Evolutionary conservation across 2,888 invertebrate genomes (phyloP).

Genomic region (Desoria tigrina): DNA sequence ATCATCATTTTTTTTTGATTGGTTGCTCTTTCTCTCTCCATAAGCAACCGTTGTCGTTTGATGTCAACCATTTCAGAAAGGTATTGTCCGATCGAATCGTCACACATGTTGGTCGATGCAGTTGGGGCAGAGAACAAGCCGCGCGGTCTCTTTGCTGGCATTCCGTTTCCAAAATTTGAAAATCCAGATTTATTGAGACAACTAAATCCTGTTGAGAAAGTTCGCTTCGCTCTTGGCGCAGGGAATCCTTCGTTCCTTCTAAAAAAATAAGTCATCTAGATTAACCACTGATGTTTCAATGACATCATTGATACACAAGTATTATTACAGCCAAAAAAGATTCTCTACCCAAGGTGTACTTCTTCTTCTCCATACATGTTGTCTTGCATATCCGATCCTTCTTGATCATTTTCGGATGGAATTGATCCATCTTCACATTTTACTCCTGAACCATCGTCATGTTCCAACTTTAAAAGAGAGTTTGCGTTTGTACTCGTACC

Average conservation of each 20-base stretch:
- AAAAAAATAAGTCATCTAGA: too few relatives aligned
- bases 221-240: conserved; percentile 39
- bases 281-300: too few relatives aligned
- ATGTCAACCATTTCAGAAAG: conserved; percentile 53
- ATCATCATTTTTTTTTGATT: conserved; percentile 53
- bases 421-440: conserved; percentile 48
- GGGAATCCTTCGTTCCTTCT: conserved; percentile 43
- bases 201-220: conserved; percentile 44
- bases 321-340: too few relatives aligned
- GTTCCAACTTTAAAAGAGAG: conserved; percentile 47
- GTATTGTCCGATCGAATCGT: conserved; percentile 50
- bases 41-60: conserved; percentile 51
- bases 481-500: conserved; percentile 31
- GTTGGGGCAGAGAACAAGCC: conserved; percentile 41
- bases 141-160: conserved; percentile 49
- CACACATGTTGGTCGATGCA: conserved; percentile 36
- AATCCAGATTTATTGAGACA: conserved; percentile 38
- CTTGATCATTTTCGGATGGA: conserved; percentile 46
- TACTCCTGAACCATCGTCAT: conserved; percentile 47
- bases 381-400: conserved; percentile 48
- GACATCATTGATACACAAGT: too few relatives aligned
- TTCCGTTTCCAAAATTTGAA: conserved; percentile 35
- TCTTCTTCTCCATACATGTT: conserved; percentile 36
- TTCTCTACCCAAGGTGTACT: conserved; percentile 29
- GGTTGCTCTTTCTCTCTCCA: conserved; percentile 52